Conservation (phyloP, 2,113 vertebrate species). For the Vidua macroura region DNA sequence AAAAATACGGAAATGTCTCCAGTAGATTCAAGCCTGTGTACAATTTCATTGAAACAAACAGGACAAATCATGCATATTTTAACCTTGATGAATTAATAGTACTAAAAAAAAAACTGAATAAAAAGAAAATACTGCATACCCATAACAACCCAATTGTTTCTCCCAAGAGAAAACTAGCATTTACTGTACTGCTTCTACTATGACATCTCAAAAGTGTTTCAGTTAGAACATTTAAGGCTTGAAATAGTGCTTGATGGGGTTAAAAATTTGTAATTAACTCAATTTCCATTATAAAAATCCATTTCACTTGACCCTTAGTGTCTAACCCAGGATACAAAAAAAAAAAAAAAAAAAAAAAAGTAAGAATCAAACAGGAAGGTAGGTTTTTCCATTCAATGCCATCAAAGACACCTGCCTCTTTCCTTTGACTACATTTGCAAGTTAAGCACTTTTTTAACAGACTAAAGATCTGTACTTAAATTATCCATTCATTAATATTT, state of each 20-base stretch:
- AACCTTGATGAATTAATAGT: not conserved
- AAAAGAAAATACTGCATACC: not conserved
- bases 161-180: not conserved
- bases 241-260: not conserved
- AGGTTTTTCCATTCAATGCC: not conserved
- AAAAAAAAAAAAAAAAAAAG: not conserved
- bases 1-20: not conserved
- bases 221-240: not conserved
- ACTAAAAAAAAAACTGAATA: not conserved
- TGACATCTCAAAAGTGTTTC: not conserved
- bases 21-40: not conserved
- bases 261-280: not conserved
- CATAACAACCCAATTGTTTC: not conserved
- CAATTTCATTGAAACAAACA: not conserved
- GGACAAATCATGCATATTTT: not conserved
- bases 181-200: not conserved
- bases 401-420: not conserved
- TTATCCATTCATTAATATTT: not conserved
- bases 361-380: not conserved
- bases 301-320: not conserved
- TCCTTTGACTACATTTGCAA: not conserved
- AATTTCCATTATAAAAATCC: not conserved
- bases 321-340: not conserved
- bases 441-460: not conserved
- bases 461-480: not conserved